A percentile compares a stretch with the other conserved stretches of the same genome.
Conservation (phyloP, 92 coral and sea anemone species). For the Epizoanthus illoricatus region DNA sequence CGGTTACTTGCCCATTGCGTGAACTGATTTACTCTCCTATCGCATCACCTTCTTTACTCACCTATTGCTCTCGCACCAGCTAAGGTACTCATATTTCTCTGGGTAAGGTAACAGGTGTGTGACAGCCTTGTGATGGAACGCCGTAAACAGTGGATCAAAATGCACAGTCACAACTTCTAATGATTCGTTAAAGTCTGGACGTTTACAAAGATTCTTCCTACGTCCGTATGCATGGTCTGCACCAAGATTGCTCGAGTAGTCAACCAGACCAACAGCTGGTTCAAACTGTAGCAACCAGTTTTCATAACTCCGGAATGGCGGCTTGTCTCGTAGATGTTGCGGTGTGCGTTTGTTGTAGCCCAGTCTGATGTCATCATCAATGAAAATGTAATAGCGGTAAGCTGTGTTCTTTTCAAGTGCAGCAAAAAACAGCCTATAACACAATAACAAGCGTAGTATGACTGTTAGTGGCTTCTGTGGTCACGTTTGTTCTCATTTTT, state of each 20-base stretch:
- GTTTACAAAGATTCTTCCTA: background rate
- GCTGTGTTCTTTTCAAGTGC: slow-evolving; percentile 1
- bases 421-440: slow-evolving; percentile 9
- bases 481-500: too few species aligned
- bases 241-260: background rate
- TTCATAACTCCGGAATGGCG: slow-evolving; percentile 22
- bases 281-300: slow-evolving; percentile 19
- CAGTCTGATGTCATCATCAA: slow-evolving; percentile 18
- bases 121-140: slow-evolving; percentile 18
- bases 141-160: slow-evolving; percentile 30
- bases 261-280: slow-evolving; percentile 28
- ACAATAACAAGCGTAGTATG: background rate
- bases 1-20: too few species aligned
- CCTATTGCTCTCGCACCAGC: slow-evolving; percentile 33
- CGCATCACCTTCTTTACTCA: background rate
- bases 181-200: background rate
- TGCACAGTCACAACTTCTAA: background rate
- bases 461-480: too few species aligned
- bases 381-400: slow-evolving; percentile 14
- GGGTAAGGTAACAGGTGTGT: slow-evolving; percentile 15
- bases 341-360: background rate
- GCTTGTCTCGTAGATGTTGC: background rate
- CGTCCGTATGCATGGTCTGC: background rate
- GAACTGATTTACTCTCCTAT: too few species aligned
- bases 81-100: slow-evolving; percentile 6